Conservation (phyloP, 1,140 invertebrate species). For the Phocides pigmalion region DNA sequence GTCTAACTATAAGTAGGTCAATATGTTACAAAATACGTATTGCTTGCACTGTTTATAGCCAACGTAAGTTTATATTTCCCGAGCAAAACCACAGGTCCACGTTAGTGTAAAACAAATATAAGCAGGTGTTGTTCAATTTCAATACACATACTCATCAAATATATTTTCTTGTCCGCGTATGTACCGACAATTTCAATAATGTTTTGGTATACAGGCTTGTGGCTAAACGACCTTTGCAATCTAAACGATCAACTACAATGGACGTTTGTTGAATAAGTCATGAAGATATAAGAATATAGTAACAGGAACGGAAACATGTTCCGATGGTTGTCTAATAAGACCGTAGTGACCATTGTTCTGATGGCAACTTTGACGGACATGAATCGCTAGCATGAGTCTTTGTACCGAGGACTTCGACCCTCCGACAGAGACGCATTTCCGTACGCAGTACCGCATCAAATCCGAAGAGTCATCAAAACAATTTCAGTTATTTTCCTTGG, state of each 20-base stretch:
- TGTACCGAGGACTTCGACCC: constrained; percentile 20
- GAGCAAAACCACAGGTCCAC: too few relatives aligned
- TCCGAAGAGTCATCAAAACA: constrained; percentile 13
- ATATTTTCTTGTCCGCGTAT: too few relatives aligned
- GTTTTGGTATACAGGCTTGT: neutral
- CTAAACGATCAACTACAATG: neutral
- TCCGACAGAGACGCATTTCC: neutral
- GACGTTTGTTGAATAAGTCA: constrained; percentile 2
- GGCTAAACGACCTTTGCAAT: neutral
- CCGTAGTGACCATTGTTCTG: constrained; percentile 9
- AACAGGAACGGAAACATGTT: constrained; percentile 6
- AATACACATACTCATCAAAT: too few relatives aligned
- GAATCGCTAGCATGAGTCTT: neutral
- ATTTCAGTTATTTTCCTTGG: neutral
- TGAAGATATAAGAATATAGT: constrained; percentile 1
- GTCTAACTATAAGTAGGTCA: too few relatives aligned
- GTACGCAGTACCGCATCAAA: neutral
- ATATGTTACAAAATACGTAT: too few relatives aligned
- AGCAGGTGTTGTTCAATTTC: too few relatives aligned
- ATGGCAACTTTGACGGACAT: constrained; percentile 13
- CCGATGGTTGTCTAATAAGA: constrained; percentile 5
- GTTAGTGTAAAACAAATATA: too few relatives aligned
- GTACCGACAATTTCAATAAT: neutral
- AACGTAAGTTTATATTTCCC: too few relatives aligned
- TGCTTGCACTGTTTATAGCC: too few relatives aligned